Percentiles rank a stretch among this genome's conserved stretches.
Conservation (phyloP, 2,113 vertebrate species). For the Percina caprodes region DNA sequence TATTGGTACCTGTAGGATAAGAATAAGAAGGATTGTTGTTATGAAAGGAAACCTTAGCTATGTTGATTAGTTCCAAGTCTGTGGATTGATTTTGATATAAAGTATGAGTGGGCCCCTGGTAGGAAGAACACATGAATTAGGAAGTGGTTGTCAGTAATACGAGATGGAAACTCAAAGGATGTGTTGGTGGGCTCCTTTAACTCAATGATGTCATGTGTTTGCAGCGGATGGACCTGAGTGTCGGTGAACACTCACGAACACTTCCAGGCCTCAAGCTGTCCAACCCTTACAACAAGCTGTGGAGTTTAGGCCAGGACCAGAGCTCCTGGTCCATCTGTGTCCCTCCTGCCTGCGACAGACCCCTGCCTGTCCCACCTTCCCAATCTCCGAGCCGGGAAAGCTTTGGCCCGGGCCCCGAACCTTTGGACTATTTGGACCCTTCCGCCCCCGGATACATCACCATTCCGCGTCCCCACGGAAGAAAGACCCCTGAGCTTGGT, state of each 20-base stretch:
- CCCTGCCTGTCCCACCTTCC: conserved; percentile 72
- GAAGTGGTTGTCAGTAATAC: background rate
- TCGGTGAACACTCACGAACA: conserved; percentile 83
- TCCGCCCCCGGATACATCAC: conserved; percentile 85
- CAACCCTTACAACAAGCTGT: conserved; percentile 90
- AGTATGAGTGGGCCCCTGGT: background rate
- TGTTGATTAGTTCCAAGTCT: too few species aligned
- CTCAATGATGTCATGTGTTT: conserved; percentile 50
- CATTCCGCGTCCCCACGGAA: conserved; percentile 93
- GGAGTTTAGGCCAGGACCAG: conserved; percentile 87
- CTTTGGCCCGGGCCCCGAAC: conserved; percentile 16
- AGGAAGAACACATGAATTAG: background rate
- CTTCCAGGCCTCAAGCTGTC: conserved; percentile 87
- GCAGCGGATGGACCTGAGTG: conserved; percentile 90
- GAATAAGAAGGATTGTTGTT: background rate
- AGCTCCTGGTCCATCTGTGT: conserved; percentile 82
- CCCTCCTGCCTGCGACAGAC: conserved; percentile 78
- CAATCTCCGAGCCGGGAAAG: conserved; percentile 75
- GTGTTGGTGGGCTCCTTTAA: background rate
- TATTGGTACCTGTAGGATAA: too few species aligned
- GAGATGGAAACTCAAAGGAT: background rate
- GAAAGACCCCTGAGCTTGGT: conserved; percentile 92
- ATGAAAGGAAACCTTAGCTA: too few species aligned
- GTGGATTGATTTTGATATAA: too few species aligned
- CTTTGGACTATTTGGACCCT: conserved; percentile 51